These are phyloP conservation scores for Melanotaenia boesemani DNA, from an alignment of 2,797 vertebrate species.

Conservation along the genomic window DNA sequence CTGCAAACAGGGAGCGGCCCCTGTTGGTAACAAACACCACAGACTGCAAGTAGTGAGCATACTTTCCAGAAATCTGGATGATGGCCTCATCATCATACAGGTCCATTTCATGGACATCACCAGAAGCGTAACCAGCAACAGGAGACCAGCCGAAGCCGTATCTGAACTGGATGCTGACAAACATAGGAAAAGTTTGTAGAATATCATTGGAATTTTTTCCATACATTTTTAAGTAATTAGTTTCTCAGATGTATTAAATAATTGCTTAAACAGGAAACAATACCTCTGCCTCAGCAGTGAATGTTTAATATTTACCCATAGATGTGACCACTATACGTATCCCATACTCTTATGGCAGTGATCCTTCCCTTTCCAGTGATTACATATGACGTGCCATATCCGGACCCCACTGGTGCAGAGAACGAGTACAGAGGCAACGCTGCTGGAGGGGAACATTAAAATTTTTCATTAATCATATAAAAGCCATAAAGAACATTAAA, in stretches of 20 bases:
- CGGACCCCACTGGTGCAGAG: neutral
- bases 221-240: too few species aligned
- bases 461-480: neutral
- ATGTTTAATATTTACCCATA: constrained; percentile 1
- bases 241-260: too few species aligned
- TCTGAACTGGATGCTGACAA: too few species aligned
- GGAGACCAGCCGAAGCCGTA: constrained; percentile 3
- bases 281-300: neutral
- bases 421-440: constrained; percentile 4
- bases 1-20: too few species aligned
- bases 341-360: constrained; percentile 13
- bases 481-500: neutral
- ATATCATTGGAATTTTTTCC: too few species aligned
- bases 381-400: neutral
- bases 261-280: neutral
- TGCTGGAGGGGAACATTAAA: neutral
- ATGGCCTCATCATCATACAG: constrained; percentile 38
- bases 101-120: fast-evolving
- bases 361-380: neutral
- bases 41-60: constrained; percentile 8
- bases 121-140: fast-evolving
- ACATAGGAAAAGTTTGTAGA: too few species aligned
- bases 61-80: constrained; percentile 56
- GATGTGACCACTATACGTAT: neutral
- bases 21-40: too few species aligned